A percentile compares a stretch with the other conserved stretches of the same genome.
phyloP scores from a whole-genome alignment of 1,140 invertebrate genomes.

The Aphaenogaster floridana region DNA sequence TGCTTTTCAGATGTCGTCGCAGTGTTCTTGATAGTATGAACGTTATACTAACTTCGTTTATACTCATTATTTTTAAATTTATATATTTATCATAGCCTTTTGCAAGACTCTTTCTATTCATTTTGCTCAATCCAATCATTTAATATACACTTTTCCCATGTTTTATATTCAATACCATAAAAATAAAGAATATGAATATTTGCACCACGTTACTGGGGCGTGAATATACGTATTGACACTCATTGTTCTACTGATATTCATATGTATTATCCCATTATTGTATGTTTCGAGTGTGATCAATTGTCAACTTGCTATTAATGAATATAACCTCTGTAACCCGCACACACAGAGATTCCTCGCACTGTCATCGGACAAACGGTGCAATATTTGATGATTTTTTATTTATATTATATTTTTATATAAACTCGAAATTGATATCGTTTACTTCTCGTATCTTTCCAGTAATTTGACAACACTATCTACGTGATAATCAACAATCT shows the following conservation, averaged over 20 bases:
- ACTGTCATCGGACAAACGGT: neutral
- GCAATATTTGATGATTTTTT: neutral
- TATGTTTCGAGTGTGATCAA: neutral
- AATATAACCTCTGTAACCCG: conserved; percentile 23
- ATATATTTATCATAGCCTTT: neutral
- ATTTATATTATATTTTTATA: neutral
- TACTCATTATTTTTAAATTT: neutral
- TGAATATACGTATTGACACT: neutral
- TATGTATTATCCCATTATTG: neutral
- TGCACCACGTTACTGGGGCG: neutral
- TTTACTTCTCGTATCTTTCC: neutral
- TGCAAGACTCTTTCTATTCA: neutral
- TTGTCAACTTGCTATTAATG: neutral
- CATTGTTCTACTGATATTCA: neutral
- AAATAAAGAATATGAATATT: neutral
- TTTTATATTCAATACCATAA: neutral
- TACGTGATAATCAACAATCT: conserved; percentile 14
- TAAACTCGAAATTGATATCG: neutral
- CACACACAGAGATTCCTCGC: neutral
- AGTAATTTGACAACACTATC: conserved; percentile 18
- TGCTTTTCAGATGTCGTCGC: neutral
- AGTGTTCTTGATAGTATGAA: neutral
- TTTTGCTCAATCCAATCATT: neutral
- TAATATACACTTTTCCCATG: neutral
- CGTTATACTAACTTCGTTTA: neutral